Evolutionary conservation across 2,797 vertebrate genomes (phyloP), one percentile per base, ranked within the genome.

Genomic region (Pantherophis vulpinus): DNA sequence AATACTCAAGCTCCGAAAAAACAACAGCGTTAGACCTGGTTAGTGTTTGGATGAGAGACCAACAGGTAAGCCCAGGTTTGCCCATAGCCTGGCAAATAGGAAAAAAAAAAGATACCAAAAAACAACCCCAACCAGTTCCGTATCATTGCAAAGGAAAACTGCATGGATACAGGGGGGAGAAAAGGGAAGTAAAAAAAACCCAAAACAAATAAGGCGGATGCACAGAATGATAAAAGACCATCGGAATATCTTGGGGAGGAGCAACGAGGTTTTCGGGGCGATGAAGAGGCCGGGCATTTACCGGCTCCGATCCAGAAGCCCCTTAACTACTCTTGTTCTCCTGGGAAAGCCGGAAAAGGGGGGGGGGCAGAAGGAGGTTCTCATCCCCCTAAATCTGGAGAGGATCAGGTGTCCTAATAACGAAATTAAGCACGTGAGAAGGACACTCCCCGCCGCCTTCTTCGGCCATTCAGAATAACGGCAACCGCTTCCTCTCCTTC

Each of bases 401-500:
- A 29, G 4, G 10, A 27, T 63, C 29, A 83, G 54, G 54, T 56
- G 16, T n/a, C 7, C 51, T 18, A n/a, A 56, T 32, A 56, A 47
- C 23, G 5, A 60, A 56, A 32, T 58, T 5, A 88, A 58, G 4
- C 18, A 11, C n/a, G 55, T 9, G 55, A 12, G 14, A 55, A 55
- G 14, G 54, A 10, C 47, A 47, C 47, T 47, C 29, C 29, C 87
- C 87, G 56, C 32, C 4, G 9, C 55, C n/a, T 37, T 12, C 10
- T 4, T 32, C 10, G 29, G 9, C 3, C 18, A 32, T 12, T 20
- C 58, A 8, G 12, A 59, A 23, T 59, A 60, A 56, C 18, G 27
- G 23, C 0, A 4, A 12, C 1, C 1, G 0, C n/a, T 1, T 2
- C 13, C 51, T 51, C 51, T 51, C 51, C 7, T 6, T 14, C 56